Percentiles rank a stretch among this genome's conserved stretches.
These are phyloP conservation scores for Drosophila tripunctata DNA, from an alignment of 2,888 invertebrate genomes.

Conservation along the genomic window DNA sequence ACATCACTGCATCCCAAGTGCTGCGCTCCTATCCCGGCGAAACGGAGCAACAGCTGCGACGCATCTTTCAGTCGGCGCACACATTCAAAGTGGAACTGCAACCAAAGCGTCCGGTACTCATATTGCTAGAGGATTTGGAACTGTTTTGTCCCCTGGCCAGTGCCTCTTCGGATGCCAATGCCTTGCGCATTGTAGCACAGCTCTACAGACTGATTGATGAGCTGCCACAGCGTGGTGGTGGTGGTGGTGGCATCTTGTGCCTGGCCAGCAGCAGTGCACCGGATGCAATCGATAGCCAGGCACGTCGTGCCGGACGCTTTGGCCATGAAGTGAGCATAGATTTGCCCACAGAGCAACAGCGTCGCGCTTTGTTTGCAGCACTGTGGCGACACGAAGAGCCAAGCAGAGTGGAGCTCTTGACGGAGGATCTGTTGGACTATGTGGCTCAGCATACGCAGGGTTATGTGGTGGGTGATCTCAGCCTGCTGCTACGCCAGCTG, in stretches of 20 bases:
- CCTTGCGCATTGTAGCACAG: constrained; percentile 84
- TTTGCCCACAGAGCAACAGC: constrained; percentile 84
- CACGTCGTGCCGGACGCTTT: constrained; percentile 86
- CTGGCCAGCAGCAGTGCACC: constrained; percentile 86
- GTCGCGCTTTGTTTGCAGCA: constrained; percentile 83
- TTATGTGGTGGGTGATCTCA: constrained; percentile 86
- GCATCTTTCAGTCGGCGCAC: constrained; percentile 84
- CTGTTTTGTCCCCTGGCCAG: constrained; percentile 83
- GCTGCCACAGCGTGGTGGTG: constrained; percentile 64
- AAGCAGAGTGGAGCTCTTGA: constrained; percentile 22
- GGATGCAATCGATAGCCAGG: constrained; percentile 84
- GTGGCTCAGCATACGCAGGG: constrained; percentile 86
- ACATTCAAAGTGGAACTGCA: constrained; percentile 74
- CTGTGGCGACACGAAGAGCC: constrained; percentile 55
- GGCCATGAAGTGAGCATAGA: constrained; percentile 86
- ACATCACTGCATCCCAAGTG: constrained; percentile 84
- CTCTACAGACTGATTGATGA: constrained; percentile 85
- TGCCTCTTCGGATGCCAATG: constrained; percentile 53
- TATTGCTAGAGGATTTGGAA: constrained; percentile 84
- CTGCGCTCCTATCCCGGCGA: constrained; percentile 85
- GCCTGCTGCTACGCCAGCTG: constrained; percentile 84
- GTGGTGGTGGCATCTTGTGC: constrained; percentile 83
- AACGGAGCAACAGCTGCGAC: constrained; percentile 84
- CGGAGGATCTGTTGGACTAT: constrained; percentile 62
- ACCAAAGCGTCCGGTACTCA: constrained; percentile 78